Base-by-base conservation (phyloP, 1,140 invertebrate genomes). In the Halictus rubicundus region DNA sequence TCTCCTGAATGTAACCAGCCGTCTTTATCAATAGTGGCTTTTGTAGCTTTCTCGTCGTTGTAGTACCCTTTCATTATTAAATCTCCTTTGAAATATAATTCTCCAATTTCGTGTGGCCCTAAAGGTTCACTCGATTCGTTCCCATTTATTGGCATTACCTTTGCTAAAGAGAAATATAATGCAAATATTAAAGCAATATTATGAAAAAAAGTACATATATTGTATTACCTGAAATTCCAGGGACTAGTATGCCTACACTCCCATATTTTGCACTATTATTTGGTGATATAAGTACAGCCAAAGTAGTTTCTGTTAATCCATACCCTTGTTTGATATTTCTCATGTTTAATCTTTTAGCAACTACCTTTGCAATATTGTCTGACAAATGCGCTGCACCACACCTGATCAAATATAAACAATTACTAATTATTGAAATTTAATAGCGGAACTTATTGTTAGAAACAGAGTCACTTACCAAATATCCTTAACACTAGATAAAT, bases 1-100 rank as follows among this genome's bases (percentile, higher is more conserved):
- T 97, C 96, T 10, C 96, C 96, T 23, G 96, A 96, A 80, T 95
- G 95, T 12, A 96, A 91, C 94, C 95, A 97, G 12, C 96, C 96
- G 49, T 95, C 94, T 66, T 94, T 88, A 69, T 94, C 93, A 75
- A 93, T 94, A 7, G 90, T 87, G 10, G 75, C 71, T 32, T 52
- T 63, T n/a, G 89, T 89, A 25, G 88, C 80, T 37, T 59, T 23
- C 65, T 69, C 49, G 54, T 91, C 81, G n/a, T 83, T 78, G 65
- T 78, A 89, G 42, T 91, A 91, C 9, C 88, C 90, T 81, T 89
- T 88, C 90, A 91, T 91, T 72, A 90, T 84, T 32, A 81, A 37
- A 68, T 87, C 80, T 37, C 89, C 88, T 75, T 90, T 90, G 19
- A 90, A 88, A 49, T 95, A 97, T 8, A 97, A 87, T 89, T 97